phyloP scores from a whole-genome alignment of 2,797 vertebrate genomes.

The Microtus agrestis region DNA sequence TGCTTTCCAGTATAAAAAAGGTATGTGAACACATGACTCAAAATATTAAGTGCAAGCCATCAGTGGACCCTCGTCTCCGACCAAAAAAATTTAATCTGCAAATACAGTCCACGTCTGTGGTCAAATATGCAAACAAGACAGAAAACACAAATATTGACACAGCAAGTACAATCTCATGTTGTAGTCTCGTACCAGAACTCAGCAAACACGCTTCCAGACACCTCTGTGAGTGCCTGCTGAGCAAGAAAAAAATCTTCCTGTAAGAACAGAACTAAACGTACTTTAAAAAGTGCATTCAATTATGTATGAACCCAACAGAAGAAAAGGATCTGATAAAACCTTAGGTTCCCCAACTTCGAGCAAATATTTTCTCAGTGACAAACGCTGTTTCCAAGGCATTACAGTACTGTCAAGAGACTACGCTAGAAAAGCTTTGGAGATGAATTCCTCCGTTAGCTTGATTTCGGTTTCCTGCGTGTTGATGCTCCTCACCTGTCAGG shows the following conservation, averaged over 20 bases:
- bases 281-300: conserved; percentile 8
- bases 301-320: conserved; percentile 26
- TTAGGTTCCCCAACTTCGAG: background rate
- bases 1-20: background rate
- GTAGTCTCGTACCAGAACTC: background rate
- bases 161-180: background rate
- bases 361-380: background rate
- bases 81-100: background rate
- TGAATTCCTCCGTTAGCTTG: background rate
- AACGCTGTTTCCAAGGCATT: background rate
- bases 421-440: background rate
- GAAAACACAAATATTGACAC: conserved; percentile 43
- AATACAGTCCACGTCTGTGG: background rate
- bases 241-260: background rate
- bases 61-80: background rate
- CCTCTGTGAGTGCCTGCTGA: background rate
- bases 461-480: background rate
- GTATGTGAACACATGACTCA: background rate
- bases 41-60: background rate
- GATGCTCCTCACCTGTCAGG: too few species aligned
- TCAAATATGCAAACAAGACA: conserved; percentile 23
- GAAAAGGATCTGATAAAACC: background rate
- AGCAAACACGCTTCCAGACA: background rate
- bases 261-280: background rate
- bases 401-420: background rate